Evolutionary conservation across 2,888 invertebrate genomes (phyloP).

Genomic region (Neoscelio sp.): DNA sequence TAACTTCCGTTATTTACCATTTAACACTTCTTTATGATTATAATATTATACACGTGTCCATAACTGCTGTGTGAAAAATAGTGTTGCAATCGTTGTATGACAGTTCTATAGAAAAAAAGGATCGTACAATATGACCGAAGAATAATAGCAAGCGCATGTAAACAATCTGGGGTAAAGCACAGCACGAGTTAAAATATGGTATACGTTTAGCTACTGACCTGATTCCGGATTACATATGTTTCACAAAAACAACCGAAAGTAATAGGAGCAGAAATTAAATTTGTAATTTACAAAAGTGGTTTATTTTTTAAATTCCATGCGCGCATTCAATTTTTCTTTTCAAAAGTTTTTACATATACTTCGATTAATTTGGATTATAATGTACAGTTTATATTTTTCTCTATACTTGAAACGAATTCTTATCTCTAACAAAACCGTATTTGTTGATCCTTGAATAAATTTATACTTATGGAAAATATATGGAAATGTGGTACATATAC

Average conservation of each 20-base stretch:
- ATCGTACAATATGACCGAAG: constrained; percentile 43
- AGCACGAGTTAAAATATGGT: constrained; percentile 47
- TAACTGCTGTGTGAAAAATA: constrained; percentile 46
- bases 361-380: no score
- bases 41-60: constrained; percentile 25
- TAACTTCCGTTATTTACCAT: constrained; percentile 27
- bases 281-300: no score
- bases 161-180: constrained; percentile 47
- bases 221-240: constrained; percentile 26
- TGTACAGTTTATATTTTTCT: no score
- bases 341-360: no score
- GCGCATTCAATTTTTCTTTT: no score
- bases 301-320: no score
- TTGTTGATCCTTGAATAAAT: no score
- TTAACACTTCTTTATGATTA: constrained; percentile 42
- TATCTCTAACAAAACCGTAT: no score
- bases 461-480: no score
- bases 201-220: constrained; percentile 22
- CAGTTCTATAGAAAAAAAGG: constrained; percentile 18
- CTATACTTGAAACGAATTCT: no score
- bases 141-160: constrained; percentile 52
- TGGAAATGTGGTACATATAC: no score
- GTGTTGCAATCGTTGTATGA: constrained; percentile 32
- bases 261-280: constrained; percentile 10
- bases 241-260: constrained; percentile 8